Conservation (phyloP, 2,797 vertebrate species). For the Pangasius mekongensis region DNA sequence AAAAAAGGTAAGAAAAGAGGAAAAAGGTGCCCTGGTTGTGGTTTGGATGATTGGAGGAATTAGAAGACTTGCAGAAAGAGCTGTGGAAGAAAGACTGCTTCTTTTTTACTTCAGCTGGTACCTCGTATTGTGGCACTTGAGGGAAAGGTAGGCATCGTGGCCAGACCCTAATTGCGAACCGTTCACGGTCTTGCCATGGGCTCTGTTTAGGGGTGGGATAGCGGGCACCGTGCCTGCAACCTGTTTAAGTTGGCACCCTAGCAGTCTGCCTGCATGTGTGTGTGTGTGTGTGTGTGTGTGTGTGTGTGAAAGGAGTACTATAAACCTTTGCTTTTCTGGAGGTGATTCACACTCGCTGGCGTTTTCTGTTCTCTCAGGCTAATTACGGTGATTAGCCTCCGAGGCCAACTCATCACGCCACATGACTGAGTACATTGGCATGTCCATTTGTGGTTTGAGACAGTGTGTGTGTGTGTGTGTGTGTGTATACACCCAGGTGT, state of each 20-base stretch:
- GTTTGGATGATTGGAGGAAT: slow-evolving; percentile 13
- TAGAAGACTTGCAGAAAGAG: slow-evolving; percentile 32
- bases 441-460: slow-evolving; percentile 36
- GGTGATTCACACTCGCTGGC: slow-evolving; percentile 59
- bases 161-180: slow-evolving; percentile 57
- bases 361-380: slow-evolving; percentile 55
- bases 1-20: not conserved
- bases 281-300: slow-evolving; percentile 28
- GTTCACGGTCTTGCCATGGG: slow-evolving; percentile 53
- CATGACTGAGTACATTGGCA: slow-evolving; percentile 24
- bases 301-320: slow-evolving; percentile 35
- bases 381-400: slow-evolving; percentile 53
- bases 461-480: not conserved
- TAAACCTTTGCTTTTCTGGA: slow-evolving; percentile 37
- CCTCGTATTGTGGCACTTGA: slow-evolving; percentile 34
- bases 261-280: slow-evolving; percentile 13
- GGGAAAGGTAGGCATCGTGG: slow-evolving; percentile 37
- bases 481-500: slow-evolving; percentile 28
- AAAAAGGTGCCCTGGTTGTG: slow-evolving; percentile 21
- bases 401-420: slow-evolving; percentile 34
- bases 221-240: slow-evolving; percentile 39
- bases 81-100: slow-evolving; percentile 24
- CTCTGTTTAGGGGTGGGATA: slow-evolving; percentile 54
- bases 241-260: slow-evolving; percentile 62
- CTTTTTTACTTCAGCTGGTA: slow-evolving; percentile 22